Base-by-base conservation (phyloP, 2,888 invertebrate genomes). In the Proisotoma minuta region DNA sequence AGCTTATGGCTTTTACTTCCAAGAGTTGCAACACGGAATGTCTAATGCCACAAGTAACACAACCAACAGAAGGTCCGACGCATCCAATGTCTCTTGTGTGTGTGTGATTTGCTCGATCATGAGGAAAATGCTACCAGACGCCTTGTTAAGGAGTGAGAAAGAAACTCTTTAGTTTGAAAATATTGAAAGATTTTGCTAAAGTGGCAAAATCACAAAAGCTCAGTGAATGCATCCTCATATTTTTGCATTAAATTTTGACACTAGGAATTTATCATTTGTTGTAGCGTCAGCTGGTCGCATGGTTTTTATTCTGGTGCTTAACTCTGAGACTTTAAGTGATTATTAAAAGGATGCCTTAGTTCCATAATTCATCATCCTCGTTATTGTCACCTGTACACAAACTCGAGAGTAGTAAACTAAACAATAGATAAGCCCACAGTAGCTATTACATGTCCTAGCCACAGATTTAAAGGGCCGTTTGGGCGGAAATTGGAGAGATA, bases 221-320 rank as follows among this genome's bases (percentile, higher is more conserved):
- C n/a, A n/a, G n/a, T n/a, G 52, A 52, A 52, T 51, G 43, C 59
- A 43, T 52, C 28, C 51, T 48, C 57, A 62, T 62, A 62, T 62
- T 57, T 61, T 62, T 43, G 57, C 52, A 57, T 62, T 62, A 62
- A 62, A 51, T 15, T 28, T 39, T 57, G 62, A 62, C 62, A 62
- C 57, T 29, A 50, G 50, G 29, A 62, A 62, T 62, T 57, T 62
- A 62, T 62, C 62, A 62, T 62, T 62, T 52, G 62, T 43, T 43
- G 43, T 43, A 5, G 43, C 43, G 20, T 20, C 62, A 61, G 34
- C 57, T 61, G 56, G 43, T 12, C 3, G 39, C 12, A 51, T 34
- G 18, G 8, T 34, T 34, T 15, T 34, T 34, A 8, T 34, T 34
- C 34, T 34, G 34, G 34, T 8, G 34, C 34, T 10, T 34, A 8